A percentile compares a stretch with the other conserved stretches of the same genome.
Conservation (phyloP, 2,888 invertebrate species). For the Neuroscelio doddi region DNA sequence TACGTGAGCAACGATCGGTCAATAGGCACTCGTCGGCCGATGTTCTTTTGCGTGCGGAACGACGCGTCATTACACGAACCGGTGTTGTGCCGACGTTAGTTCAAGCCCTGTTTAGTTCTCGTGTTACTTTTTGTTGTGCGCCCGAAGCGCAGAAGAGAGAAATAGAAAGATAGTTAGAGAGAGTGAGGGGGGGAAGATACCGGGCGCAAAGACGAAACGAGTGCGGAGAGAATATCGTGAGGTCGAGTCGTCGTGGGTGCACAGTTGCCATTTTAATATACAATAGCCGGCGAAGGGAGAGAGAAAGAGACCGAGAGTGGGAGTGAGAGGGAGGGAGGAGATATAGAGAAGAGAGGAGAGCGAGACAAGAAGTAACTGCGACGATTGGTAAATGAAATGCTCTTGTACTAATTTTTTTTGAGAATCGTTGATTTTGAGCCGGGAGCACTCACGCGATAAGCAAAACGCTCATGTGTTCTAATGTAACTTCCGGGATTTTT, state of each 20-base stretch:
- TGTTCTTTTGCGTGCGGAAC: not conserved
- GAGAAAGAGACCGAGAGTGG: constrained; percentile 5
- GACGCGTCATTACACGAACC: not conserved
- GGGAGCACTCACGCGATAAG: no score
- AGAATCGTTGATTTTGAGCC: no score
- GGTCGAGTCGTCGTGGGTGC: constrained; percentile 2
- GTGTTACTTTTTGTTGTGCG: not conserved
- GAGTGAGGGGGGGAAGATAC: not conserved
- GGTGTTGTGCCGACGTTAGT: not conserved
- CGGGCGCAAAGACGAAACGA: no score
- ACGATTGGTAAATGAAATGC: not conserved
- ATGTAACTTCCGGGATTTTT: no score
- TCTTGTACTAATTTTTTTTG: no score
- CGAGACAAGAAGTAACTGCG: not conserved
- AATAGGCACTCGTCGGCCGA: not conserved
- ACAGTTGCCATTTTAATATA: constrained; percentile 7
- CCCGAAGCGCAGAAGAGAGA: not conserved
- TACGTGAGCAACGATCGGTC: constrained; percentile 4
- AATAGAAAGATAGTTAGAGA: not conserved
- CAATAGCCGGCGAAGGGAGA: constrained; percentile 7
- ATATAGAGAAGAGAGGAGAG: constrained; percentile 5
- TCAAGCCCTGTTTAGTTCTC: not conserved
- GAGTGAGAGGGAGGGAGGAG: constrained; percentile 6
- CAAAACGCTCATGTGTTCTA: no score
- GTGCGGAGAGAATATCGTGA: not conserved